Conservation (phyloP, 1,140 invertebrate species). For the Brachystomella parvula region DNA sequence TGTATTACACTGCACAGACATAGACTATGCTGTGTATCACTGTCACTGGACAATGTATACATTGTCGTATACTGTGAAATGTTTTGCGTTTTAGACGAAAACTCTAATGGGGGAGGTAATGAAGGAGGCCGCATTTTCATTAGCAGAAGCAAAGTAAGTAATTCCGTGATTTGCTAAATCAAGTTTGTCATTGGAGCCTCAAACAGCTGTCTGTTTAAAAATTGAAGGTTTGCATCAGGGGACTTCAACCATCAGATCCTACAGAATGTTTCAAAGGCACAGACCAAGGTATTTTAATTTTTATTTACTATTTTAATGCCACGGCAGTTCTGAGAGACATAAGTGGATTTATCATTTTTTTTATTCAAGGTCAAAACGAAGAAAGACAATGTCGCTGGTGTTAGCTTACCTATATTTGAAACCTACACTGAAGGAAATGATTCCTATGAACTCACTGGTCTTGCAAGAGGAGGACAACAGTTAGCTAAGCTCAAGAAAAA, state of each 20-base stretch:
- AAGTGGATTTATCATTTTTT: background rate
- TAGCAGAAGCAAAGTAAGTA: slow-evolving; percentile 98
- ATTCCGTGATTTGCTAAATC: background rate
- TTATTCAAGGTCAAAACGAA: slow-evolving; percentile 69
- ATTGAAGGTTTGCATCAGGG: slow-evolving; percentile 93
- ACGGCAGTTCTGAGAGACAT: too few species aligned
- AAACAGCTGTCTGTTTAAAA: slow-evolving; percentile 30
- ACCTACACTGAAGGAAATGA: slow-evolving; percentile 90
- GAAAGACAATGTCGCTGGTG: slow-evolving; percentile 99
- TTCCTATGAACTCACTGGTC: slow-evolving; percentile 84
- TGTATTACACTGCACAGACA: background rate
- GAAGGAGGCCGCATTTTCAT: slow-evolving; percentile 98
- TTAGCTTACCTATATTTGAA: slow-evolving; percentile 91
- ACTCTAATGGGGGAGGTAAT: slow-evolving; percentile 98
- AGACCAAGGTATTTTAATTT: slow-evolving; percentile 65
- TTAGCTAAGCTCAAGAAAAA: slow-evolving; percentile 92
- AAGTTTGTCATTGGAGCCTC: background rate
- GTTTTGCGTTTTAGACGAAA: slow-evolving; percentile 74
- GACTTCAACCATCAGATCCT: slow-evolving; percentile 99
- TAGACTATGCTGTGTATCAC: background rate
- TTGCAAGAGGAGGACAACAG: slow-evolving; percentile 90
- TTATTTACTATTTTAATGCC: too few species aligned
- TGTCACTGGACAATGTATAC: background rate
- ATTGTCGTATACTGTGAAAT: background rate
- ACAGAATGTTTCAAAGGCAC: slow-evolving; percentile 97